These are phyloP conservation scores for Siniperca knerii DNA, from an alignment of 2,113 vertebrate genomes.

Conservation along the genomic window DNA sequence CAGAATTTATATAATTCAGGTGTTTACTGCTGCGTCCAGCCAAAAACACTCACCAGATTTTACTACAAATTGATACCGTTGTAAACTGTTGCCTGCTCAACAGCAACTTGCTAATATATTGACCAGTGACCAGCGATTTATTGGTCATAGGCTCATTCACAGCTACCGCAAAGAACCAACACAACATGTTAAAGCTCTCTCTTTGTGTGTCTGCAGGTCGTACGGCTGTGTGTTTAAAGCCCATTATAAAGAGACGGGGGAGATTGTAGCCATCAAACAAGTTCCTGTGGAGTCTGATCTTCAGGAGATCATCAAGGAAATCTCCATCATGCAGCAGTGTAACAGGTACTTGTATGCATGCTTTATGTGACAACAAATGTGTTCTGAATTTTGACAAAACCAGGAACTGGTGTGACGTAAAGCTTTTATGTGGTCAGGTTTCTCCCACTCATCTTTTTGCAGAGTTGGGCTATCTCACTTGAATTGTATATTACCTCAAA, in stretches of 20 bases:
- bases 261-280: constrained; percentile 97
- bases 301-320: constrained; percentile 98
- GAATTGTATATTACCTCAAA: neutral
- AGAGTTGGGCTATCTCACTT: neutral
- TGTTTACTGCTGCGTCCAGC: neutral
- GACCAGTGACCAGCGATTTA: neutral
- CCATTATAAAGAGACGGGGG: constrained; percentile 93
- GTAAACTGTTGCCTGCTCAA: too few relatives aligned
- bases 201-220: constrained; percentile 81
- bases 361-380: neutral
- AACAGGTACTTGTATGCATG: constrained; percentile 87
- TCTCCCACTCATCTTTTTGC: neutral
- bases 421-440: neutral
- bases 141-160: neutral
- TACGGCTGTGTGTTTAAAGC: constrained; percentile 97
- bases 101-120: too few relatives aligned
- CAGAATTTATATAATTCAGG: neutral
- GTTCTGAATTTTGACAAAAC: neutral
- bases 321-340: constrained; percentile 98
- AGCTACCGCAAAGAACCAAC: neutral
- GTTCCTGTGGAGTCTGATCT: constrained; percentile 97
- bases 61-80: too few relatives aligned
- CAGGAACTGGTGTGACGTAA: neutral
- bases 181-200: neutral
- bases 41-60: too few relatives aligned